Conservation (phyloP, 1,140 invertebrate species). For the Drosophila elegans region DNA sequence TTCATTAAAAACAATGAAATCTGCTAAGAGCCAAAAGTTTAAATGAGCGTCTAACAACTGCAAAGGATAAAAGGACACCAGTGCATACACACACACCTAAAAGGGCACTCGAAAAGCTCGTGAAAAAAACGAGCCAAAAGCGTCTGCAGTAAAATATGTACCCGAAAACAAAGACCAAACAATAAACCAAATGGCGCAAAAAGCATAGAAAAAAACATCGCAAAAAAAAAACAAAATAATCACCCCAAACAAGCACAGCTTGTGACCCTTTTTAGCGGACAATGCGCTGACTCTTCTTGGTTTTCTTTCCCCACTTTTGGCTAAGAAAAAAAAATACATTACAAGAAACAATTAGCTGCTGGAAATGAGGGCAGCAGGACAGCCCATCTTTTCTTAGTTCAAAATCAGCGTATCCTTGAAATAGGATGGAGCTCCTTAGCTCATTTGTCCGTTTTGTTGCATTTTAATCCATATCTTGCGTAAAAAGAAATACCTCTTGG, state of each 20-base stretch:
- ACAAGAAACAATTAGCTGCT: conserved; percentile 76
- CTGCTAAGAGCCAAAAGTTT: conserved; percentile 81
- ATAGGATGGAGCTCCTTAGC: neutral
- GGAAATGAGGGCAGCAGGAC: conserved; percentile 51
- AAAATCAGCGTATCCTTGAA: conserved; percentile 12
- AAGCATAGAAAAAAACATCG: conserved; percentile 49
- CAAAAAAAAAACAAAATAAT: conserved; percentile 23
- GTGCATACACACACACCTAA: conserved; percentile 11
- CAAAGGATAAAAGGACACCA: conserved; percentile 49
- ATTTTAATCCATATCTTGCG: too few relatives aligned
- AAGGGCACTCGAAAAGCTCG: conserved; percentile 37
- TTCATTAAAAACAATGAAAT: conserved; percentile 83
- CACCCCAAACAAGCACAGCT: conserved; percentile 63
- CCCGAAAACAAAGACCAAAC: conserved; percentile 78
- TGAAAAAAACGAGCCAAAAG: conserved; percentile 60
- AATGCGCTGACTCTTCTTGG: conserved; percentile 43
- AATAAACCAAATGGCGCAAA: conserved; percentile 78
- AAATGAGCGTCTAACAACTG: conserved; percentile 76
- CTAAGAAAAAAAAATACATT: conserved; percentile 65
- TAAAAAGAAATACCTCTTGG: too few relatives aligned
- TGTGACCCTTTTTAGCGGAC: conserved; percentile 76
- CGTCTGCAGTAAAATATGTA: conserved; percentile 71
- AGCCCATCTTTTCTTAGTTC: conserved; percentile 36
- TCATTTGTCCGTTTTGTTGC: too few relatives aligned
- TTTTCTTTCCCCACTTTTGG: conserved; percentile 8